Conservation (phyloP, 2,888 invertebrate genomes). For the Cheilosia vernalis region DNA sequence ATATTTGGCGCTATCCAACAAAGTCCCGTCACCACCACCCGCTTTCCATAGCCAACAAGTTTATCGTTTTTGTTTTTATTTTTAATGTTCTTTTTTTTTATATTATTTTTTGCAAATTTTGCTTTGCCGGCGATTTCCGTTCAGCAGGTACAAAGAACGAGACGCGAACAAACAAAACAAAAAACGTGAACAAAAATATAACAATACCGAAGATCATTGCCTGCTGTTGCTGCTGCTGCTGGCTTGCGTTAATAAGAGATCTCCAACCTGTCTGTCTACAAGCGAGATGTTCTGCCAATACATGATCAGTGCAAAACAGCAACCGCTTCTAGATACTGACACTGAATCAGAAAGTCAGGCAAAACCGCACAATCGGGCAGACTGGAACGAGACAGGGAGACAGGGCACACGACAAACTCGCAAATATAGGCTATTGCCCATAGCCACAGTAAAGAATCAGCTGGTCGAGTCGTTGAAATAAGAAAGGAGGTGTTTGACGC, state of each 20-base stretch:
- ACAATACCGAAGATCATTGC: conserved; percentile 69
- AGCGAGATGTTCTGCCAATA: conserved; percentile 51
- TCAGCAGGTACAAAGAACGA: conserved; percentile 40
- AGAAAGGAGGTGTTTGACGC: conserved; percentile 59
- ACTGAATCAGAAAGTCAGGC: conserved; percentile 46
- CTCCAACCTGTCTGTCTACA: conserved; percentile 69
- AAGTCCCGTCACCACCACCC: conserved; percentile 29
- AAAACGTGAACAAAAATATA: conserved; percentile 40
- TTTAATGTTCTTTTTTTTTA: neutral
- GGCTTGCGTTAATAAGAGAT: conserved; percentile 55
- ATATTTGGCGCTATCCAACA: conserved; percentile 36
- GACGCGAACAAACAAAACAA: conserved; percentile 55
- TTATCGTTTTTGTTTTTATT: conserved; percentile 22
- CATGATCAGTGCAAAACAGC: conserved; percentile 40
- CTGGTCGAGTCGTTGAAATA: conserved; percentile 50
- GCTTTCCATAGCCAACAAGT: conserved; percentile 34
- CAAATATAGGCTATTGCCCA: conserved; percentile 47
- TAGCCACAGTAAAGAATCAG: conserved; percentile 46
- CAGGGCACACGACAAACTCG: conserved; percentile 60
- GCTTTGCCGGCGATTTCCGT: conserved; percentile 61
- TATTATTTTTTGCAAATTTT: conserved; percentile 36
- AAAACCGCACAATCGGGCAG: conserved; percentile 44
- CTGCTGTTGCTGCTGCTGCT: conserved; percentile 15
- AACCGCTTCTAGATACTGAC: conserved; percentile 44
- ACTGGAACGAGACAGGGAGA: conserved; percentile 72